Conservation (phyloP, 2,797 vertebrate species). For the Choloepus didactylus region DNA sequence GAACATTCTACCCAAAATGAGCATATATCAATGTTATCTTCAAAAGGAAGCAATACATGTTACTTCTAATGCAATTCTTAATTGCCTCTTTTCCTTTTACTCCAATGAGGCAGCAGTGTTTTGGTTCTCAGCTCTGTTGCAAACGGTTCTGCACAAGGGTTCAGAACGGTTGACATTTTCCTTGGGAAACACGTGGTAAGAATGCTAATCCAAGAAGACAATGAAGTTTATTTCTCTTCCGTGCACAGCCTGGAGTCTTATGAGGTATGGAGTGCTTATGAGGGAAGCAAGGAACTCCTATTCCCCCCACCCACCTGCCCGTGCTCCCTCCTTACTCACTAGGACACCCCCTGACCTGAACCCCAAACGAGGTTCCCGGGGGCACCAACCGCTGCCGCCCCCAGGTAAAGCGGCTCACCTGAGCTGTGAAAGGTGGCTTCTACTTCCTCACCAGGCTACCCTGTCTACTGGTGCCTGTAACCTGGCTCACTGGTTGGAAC, state of each 20-base stretch:
- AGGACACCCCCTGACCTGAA: neutral
- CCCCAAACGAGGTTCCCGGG: neutral
- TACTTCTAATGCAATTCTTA: constrained; percentile 61
- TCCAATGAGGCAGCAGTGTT: neutral
- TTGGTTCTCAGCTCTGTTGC: constrained; percentile 48
- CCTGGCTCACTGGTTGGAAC: neutral
- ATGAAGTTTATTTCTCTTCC: constrained; percentile 36
- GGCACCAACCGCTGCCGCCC: neutral
- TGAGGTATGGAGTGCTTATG: constrained; percentile 8
- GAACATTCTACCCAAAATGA: constrained; percentile 60
- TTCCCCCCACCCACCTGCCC: neutral
- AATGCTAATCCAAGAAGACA: constrained; percentile 63
- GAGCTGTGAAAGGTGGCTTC: neutral
- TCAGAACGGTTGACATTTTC: constrained; percentile 67
- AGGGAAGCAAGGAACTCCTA: neutral
- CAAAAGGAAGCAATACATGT: constrained; percentile 23
- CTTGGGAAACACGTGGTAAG: constrained; percentile 55
- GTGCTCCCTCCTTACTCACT: no score
- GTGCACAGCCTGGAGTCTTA: neutral
- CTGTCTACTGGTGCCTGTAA: neutral
- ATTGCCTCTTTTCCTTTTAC: constrained; percentile 38
- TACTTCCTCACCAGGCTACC: neutral
- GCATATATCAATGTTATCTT: constrained; percentile 1
- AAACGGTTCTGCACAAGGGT: no score
- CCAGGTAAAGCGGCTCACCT: neutral